These are phyloP conservation scores for Indicator indicator DNA, from an alignment of 2,113 vertebrate genomes.

Conservation along the genomic window DNA sequence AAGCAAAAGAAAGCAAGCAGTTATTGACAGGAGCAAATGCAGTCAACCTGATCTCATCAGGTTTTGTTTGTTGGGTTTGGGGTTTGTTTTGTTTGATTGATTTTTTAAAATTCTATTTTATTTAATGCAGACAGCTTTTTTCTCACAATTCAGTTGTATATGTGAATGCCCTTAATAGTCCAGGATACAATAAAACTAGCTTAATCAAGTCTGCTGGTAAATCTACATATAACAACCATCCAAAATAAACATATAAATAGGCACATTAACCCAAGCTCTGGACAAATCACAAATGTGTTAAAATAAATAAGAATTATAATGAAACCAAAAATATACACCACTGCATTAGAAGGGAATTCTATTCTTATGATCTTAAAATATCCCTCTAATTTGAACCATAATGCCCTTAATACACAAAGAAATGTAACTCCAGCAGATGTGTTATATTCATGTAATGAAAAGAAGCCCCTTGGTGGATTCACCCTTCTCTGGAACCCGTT, in stretches of 20 bases:
- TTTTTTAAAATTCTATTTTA: neutral
- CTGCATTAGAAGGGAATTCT: conserved; percentile 62
- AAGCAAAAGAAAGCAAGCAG: neutral
- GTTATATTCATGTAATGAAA: conserved; percentile 61
- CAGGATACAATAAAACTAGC: neutral
- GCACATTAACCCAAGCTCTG: conserved; percentile 20
- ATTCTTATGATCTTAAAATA: conserved; percentile 74
- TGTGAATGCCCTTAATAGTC: neutral
- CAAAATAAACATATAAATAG: conserved; percentile 21
- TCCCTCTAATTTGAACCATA: conserved; percentile 74
- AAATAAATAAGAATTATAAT: conserved; percentile 55
- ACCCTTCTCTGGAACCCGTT: neutral
- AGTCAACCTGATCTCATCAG: neutral
- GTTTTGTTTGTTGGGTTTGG: neutral
- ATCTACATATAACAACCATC: neutral
- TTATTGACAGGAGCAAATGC: neutral
- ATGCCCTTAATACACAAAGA: conserved; percentile 65
- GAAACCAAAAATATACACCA: conserved; percentile 54
- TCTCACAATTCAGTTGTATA: neutral
- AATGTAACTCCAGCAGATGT: conserved; percentile 63
- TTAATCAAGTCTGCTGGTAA: neutral
- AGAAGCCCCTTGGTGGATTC: conserved; percentile 20
- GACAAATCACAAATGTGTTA: conserved; percentile 32
- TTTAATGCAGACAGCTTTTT: neutral
- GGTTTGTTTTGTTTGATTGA: too few species aligned